Evolutionary conservation across 2,113 vertebrate genomes (phyloP).

Genomic region (Dascyllus trimaculatus): DNA sequence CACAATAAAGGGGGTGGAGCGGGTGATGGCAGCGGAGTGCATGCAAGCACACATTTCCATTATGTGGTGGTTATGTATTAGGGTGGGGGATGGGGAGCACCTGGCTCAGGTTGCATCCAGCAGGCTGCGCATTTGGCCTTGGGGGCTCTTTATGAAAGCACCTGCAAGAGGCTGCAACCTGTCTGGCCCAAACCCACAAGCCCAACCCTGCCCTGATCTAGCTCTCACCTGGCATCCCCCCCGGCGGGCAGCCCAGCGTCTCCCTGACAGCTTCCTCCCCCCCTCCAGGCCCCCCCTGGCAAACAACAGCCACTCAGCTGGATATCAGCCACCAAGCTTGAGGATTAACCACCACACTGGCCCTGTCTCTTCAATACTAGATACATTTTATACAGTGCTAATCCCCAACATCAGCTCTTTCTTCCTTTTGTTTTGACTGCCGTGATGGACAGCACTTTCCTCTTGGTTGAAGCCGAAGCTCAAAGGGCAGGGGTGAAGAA

Average conservation of each 20-base stretch:
- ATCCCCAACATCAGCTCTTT: slow-evolving; percentile 64
- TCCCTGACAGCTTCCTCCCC: slow-evolving; percentile 32
- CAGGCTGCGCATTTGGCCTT: slow-evolving; percentile 40
- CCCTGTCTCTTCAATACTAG: slow-evolving; percentile 69
- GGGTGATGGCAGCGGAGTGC: slow-evolving; percentile 24
- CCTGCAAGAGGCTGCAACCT: slow-evolving; percentile 65
- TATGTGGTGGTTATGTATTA: slow-evolving; percentile 59
- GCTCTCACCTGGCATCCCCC: slow-evolving; percentile 59
- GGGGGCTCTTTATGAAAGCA: slow-evolving; percentile 62
- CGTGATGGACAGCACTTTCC: slow-evolving; percentile 59
- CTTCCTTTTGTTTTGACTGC: slow-evolving; percentile 68
- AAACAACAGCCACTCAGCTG: slow-evolving; percentile 67
- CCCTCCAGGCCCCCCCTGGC: slow-evolving; percentile 24
- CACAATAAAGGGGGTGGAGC: slow-evolving; percentile 41
- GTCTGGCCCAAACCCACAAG: slow-evolving; percentile 41
- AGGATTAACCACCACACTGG: slow-evolving; percentile 76
- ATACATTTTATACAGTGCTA: slow-evolving; percentile 79
- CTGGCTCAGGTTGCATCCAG: slow-evolving; percentile 74
- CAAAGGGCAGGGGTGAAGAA: slow-evolving; percentile 28
- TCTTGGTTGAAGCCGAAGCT: slow-evolving; percentile 3
- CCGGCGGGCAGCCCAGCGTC: slow-evolving; percentile 14
- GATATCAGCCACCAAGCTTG: slow-evolving; percentile 69
- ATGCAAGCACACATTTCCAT: slow-evolving; percentile 50
- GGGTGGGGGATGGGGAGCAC: slow-evolving; percentile 64
- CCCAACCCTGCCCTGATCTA: slow-evolving; percentile 29